Conservation (phyloP, 1,140 invertebrate genomes). For the Ceratosolen fusciceps region DNA sequence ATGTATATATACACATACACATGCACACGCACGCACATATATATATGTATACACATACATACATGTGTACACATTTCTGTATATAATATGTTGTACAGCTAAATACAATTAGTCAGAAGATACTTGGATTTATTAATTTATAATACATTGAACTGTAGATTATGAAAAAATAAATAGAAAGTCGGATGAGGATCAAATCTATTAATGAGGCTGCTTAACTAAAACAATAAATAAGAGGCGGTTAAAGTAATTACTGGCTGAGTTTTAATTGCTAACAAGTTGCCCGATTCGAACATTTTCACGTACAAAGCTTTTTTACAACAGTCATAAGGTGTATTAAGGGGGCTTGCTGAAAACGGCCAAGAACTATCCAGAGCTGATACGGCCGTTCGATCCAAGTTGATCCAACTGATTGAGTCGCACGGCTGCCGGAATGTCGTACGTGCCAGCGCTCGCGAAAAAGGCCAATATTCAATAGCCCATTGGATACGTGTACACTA, state of each 20-base stretch:
- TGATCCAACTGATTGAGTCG: slow-evolving; percentile 39
- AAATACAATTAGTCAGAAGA: neutral
- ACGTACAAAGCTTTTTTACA: slow-evolving; percentile 6
- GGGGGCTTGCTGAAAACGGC: neutral
- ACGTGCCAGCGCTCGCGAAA: neutral
- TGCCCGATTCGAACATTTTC: slow-evolving; percentile 4
- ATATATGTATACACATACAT: no score
- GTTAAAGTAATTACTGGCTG: neutral
- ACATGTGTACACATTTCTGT: neutral
- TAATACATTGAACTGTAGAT: neutral
- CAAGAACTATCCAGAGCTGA: no score
- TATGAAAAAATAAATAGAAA: slow-evolving; percentile 15
- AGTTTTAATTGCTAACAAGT: slow-evolving; percentile 13
- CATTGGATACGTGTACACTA: neutral
- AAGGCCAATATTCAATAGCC: neutral
- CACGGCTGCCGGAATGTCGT: slow-evolving; percentile 27
- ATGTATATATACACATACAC: no score
- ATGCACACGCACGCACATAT: no score
- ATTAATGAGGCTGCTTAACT: neutral
- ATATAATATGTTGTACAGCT: neutral
- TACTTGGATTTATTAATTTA: no score
- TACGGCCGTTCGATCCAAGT: slow-evolving; percentile 3
- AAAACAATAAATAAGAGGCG: neutral
- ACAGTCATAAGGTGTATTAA: neutral
- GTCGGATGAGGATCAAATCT: neutral